Evolutionary conservation across 2,888 invertebrate species (phyloP).

Genomic region (Plebejus melissa): DNA sequence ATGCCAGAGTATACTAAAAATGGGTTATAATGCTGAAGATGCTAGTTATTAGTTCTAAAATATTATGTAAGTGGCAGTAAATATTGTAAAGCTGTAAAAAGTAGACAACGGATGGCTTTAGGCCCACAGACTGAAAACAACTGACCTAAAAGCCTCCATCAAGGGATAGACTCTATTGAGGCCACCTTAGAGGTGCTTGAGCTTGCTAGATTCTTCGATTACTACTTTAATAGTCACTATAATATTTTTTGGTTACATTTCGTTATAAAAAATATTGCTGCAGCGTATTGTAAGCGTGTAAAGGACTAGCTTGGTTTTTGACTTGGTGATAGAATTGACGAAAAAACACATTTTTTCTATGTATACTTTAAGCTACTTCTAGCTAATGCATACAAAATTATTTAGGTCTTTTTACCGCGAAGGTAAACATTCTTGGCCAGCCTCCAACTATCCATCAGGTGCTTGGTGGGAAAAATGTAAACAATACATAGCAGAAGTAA

Average conservation of each 20-base stretch:
- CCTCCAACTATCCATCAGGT: constrained; percentile 15
- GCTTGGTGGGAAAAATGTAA: constrained; percentile 19
- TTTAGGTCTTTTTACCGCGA: background rate
- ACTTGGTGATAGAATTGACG: background rate
- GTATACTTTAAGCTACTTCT: background rate
- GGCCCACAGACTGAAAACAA: background rate
- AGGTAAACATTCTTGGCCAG: constrained; percentile 12
- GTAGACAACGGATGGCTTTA: background rate
- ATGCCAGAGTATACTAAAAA: no score
- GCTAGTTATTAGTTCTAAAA: background rate
- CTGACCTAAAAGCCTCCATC: constrained; percentile 12
- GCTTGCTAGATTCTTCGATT: background rate
- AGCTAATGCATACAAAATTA: background rate
- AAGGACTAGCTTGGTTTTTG: background rate
- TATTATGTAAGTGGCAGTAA: background rate
- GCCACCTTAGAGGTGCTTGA: constrained; percentile 10
- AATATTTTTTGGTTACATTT: background rate
- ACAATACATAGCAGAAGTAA: constrained; percentile 19
- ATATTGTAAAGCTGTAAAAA: background rate
- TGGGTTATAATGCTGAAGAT: no score
- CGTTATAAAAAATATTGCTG: background rate
- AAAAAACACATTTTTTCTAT: no score
- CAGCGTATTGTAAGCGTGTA: no score
- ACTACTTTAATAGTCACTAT: background rate
- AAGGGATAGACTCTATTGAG: constrained; percentile 12